Evolutionary conservation across 2,113 vertebrate genomes (phyloP), one percentile per base, ranked within the genome.

Genomic region (Podarcis cretensis): DNA sequence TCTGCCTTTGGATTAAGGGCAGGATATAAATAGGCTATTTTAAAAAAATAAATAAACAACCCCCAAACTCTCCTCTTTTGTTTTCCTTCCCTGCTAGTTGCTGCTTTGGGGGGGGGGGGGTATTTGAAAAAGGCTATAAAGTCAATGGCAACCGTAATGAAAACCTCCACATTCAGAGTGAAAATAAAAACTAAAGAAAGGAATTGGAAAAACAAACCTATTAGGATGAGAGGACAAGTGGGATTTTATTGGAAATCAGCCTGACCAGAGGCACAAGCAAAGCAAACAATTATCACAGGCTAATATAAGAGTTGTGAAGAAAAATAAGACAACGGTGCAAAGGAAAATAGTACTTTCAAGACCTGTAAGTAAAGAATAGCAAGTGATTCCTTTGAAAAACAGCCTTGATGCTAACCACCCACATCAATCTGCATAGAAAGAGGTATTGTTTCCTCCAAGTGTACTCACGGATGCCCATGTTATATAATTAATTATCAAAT

Each of bases 101-200:
- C 37, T 66, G 37, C 59, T 54, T 86, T 95, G 25, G 89, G 91
- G 48, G 75, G 68, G 68, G 40, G 88, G 48, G 75, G 68, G 40
- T 87, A 85, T 84, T 30, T 92, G 93, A 95, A 95, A 92, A 92
- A 94, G 89, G 59, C 4, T 85, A 76, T 92, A 92, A 88, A 93
- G 69, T 40, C 65, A 83, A 76, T 71, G 92, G 0, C n/a, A 86
- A 75, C 69, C 81, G 90, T 95, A 92, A 95, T 93, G 89, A 92
- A 84, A 93, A 92, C 91, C 93, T n/a, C 54, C 73, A 89, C 76
- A 93, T 94, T 90, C 84, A 90, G 63, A 89, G 37, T 5, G 18
- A 91, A 88, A 94, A 93, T 90, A 91, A 96, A 93, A 94, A 63
- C 77, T 91, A 25, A 76, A 90, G 79, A 90, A 95, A 80, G 83